Base-by-base conservation (phyloP, 2,113 vertebrate genomes). In the Kobus ellipsiprymnus region DNA sequence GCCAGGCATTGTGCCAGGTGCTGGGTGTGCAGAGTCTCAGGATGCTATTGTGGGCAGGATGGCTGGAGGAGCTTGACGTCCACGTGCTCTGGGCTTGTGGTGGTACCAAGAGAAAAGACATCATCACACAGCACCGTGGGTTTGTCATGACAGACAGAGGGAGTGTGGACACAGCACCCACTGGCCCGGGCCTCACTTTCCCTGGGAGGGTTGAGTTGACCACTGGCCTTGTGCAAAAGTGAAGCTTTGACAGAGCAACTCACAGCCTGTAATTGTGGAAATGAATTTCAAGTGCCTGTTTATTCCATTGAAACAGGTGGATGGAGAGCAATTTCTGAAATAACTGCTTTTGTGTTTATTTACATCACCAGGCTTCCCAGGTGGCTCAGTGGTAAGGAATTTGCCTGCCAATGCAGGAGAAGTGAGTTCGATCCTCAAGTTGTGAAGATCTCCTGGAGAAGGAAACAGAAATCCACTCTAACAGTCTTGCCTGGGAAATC, bases 141-240 rank as follows among this genome's bases (percentile, higher is more conserved):
- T 15, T 85, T 86, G 30, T 15, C 21, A 5, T 0, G 5, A 16
- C 11, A 74, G 84, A 15, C 3, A 11, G 30, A 6, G 27, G 46
- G 59, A 3, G 3, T 1, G 2, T 1, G 19, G 29, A 54, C 55
- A 14, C 5, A n/a, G 30, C 0, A 23, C 46, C 5, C 8, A 11
- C 1, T 21, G n/a, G 52, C 54, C 81, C 7, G 11, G 33, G 3
- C 17, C 14, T 52, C 9, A 2, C 13, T 2, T 29, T 55, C 25
- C 25, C 1, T 0, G 8, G 16, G 5, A 36, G 4, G 3, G 36
- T 74, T 60, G 33, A 64, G 50, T 7, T 27, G 33, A 44, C 7
- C 23, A 33, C 29, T 23, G 46, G 14, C 44, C 23, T 92, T 57
- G 36, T 0, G 48, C 62, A 52, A 48, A 62, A 29, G 15, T 6